Base-by-base conservation (phyloP, 2,797 vertebrate species). In the Pseudotriccus pelzelni region DNA sequence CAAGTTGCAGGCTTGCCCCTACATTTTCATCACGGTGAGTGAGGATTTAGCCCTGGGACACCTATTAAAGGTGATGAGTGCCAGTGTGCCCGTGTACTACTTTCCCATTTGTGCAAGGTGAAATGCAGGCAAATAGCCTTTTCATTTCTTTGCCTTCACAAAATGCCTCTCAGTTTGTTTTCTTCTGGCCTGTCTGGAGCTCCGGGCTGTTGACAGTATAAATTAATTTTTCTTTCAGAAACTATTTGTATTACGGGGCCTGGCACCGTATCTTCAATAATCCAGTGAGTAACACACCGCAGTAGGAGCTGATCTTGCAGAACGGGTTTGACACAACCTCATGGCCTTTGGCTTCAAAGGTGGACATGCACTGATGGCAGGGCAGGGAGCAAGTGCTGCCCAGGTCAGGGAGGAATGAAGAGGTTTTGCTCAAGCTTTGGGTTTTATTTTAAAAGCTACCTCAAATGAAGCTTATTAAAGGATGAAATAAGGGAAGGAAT, bases 21-120 rank as follows among this genome's bases (percentile, higher is more conserved):
- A 7, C 66, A 4, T 95, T 94, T 92, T 76, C 91, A 60, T 53
- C 80, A 70, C 0, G 0, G 41, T 63, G 83, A 91, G 67, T 56
- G 87, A 75, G 74, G 67, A 53, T 92, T 60, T 90, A 93, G 55
- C 86, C 84, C 39, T 85, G 77, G 94, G 77, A 94, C 72, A 95
- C 73, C 89, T 90, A 27, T 41, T 84, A 90, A 90, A 79, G 77
- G 77, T 90, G 93, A 84, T 77, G 84, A 91, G 87, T 82, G 87
- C 84, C 87, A 89, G 30, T 9, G 70, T 75, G 44, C 56, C 49
- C 4, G 1, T 79, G 79, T 36, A 39, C 59, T 56, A 0, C 76
- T 83, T 88, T 58, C 72, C 84, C 70, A 89, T 92, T 84, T 84
- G 76, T n/a, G 69, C 53, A 55, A 86, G 83, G 84, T 85, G 79